Conservation (phyloP, 1,140 invertebrate genomes). For the Geopemphigus sp. region DNA sequence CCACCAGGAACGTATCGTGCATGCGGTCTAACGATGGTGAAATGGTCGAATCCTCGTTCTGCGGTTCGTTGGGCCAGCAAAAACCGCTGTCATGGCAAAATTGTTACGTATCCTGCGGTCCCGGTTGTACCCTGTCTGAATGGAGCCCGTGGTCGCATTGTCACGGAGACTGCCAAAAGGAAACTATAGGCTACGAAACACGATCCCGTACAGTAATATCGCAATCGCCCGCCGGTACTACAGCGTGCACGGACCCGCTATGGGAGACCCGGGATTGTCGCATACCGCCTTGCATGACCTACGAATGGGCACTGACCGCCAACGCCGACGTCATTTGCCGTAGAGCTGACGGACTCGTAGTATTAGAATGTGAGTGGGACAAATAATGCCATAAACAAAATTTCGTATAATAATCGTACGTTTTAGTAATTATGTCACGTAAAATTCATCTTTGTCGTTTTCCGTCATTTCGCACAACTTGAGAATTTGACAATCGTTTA, state of each 20-base stretch:
- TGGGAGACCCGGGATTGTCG: slow-evolving; percentile 59
- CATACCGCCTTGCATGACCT: slow-evolving; percentile 57
- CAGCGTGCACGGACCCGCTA: slow-evolving; percentile 57
- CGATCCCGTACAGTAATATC: slow-evolving; percentile 57
- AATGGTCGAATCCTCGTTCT: slow-evolving; percentile 54
- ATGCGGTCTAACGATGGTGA: slow-evolving; percentile 54
- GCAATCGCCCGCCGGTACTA: slow-evolving; percentile 54
- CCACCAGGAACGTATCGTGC: slow-evolving; percentile 57
- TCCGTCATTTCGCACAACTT: no score
- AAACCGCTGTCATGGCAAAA: slow-evolving; percentile 54
- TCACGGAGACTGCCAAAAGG: slow-evolving; percentile 54
- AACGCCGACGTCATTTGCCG: slow-evolving; percentile 56
- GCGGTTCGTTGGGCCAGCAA: slow-evolving; percentile 51
- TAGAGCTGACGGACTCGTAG: slow-evolving; percentile 57
- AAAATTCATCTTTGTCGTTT: no score
- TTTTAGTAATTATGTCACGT: no score
- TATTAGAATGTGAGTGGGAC: slow-evolving; percentile 54
- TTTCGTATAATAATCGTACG: no score
- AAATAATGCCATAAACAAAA: no score
- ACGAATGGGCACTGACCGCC: slow-evolving; percentile 56
- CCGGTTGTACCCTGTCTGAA: slow-evolving; percentile 61
- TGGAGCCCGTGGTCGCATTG: slow-evolving; percentile 62
- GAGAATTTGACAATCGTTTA: no score
- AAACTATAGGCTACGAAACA: slow-evolving; percentile 57
- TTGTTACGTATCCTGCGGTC: slow-evolving; percentile 60